A percentile compares a stretch with the other conserved stretches of the same genome.
phyloP scores from a whole-genome alignment of 2,113 vertebrate genomes.

The Noturus placidus region DNA sequence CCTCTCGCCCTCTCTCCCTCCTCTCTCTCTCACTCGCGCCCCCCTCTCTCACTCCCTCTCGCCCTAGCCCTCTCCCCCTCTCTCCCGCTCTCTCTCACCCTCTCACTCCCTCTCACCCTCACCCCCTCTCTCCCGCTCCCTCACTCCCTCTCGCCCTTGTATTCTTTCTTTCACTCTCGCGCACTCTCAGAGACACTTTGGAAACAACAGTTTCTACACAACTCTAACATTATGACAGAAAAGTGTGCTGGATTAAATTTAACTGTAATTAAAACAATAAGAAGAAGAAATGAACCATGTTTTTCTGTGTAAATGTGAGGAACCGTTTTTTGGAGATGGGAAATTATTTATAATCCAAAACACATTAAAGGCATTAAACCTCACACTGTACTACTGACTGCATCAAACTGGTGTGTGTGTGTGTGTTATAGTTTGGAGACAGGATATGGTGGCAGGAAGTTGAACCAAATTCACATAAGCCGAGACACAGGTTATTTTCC shows the following conservation, averaged over 20 bases:
- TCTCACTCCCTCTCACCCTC: too few relatives aligned
- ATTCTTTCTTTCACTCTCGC: too few relatives aligned
- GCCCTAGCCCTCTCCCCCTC: too few relatives aligned
- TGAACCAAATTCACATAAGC: background rate
- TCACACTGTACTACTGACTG: background rate
- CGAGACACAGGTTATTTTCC: background rate
- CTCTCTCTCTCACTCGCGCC: too few relatives aligned
- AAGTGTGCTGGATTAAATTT: background rate
- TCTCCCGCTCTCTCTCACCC: too few relatives aligned
- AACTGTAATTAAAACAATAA: background rate
- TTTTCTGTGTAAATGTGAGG: background rate
- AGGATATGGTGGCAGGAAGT: constrained; percentile 12
- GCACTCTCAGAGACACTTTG: background rate
- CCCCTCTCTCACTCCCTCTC: too few relatives aligned
- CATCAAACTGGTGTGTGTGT: background rate
- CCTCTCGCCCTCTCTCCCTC: too few relatives aligned
- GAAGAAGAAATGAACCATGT: background rate
- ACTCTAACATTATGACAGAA: background rate
- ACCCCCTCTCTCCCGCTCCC: too few relatives aligned
- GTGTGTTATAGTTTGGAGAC: background rate
- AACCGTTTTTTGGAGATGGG: background rate
- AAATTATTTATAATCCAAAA: background rate
- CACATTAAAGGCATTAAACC: background rate
- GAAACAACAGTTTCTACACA: background rate
- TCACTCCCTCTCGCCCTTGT: too few relatives aligned